These are phyloP conservation scores for Tringa solitaria DNA, from an alignment of 2,113 vertebrate genomes.

Conservation along the genomic window DNA sequence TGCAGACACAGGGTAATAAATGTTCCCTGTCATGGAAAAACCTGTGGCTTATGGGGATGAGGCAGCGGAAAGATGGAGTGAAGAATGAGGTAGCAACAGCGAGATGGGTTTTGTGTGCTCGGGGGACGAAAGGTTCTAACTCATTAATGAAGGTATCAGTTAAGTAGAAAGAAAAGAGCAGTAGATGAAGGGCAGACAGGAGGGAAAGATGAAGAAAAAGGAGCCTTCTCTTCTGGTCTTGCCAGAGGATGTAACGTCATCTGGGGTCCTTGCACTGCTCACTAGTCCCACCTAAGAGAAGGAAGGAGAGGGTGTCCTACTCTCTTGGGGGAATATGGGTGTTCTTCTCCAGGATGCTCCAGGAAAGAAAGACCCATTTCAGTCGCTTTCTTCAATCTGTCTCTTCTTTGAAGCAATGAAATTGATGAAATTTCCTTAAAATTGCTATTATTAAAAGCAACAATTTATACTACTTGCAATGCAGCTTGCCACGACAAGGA, in stretches of 20 bases:
- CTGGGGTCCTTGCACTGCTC: background rate
- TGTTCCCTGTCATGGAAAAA: background rate
- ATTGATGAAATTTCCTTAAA: background rate
- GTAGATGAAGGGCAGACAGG: background rate
- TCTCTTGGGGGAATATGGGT: background rate
- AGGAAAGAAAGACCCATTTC: background rate
- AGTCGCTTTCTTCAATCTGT: background rate
- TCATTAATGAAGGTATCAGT: background rate
- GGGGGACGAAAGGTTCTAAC: background rate
- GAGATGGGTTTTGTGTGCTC: background rate
- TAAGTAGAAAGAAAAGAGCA: background rate
- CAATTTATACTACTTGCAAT: background rate
- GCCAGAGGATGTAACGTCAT: background rate
- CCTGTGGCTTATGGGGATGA: background rate
- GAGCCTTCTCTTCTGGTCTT: background rate
- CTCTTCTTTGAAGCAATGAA: background rate
- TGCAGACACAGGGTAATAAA: background rate
- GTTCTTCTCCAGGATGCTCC: background rate
- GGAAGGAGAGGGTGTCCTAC: accelerated
- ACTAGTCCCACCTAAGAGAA: background rate
- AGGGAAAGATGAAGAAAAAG: background rate
- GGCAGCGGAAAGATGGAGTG: background rate
- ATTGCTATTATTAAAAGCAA: constrained; percentile 22
- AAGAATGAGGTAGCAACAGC: background rate
- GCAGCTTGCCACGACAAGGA: background rate